Evolutionary conservation across 2,797 vertebrate species (phyloP).

Genomic region (Malurus splendens): DNA sequence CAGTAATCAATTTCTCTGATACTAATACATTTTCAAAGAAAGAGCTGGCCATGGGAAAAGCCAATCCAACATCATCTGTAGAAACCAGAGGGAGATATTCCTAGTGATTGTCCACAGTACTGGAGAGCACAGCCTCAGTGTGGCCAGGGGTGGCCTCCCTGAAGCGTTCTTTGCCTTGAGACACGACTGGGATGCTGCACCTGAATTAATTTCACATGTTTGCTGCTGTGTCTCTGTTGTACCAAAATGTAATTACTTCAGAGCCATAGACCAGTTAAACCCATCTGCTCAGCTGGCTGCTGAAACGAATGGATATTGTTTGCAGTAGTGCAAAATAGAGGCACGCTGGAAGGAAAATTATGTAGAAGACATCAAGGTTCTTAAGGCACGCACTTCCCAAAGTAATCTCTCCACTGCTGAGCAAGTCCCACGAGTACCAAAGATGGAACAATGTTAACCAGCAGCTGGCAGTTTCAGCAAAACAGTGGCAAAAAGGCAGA

Average conservation of each 20-base stretch:
- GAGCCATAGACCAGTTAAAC: constrained; percentile 5
- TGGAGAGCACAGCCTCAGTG: not conserved
- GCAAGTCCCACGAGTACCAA: not conserved
- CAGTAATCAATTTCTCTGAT: not conserved
- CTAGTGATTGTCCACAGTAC: not conserved
- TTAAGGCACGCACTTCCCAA: not conserved
- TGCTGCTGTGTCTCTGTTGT: not conserved
- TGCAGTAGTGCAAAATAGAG: not conserved
- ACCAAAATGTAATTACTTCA: constrained; percentile 40
- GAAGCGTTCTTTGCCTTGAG: not conserved
- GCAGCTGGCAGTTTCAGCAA: not conserved
- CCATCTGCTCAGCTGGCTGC: constrained; percentile 32
- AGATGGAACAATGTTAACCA: not conserved
- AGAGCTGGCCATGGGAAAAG: not conserved
- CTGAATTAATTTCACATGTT: constrained; percentile 25
- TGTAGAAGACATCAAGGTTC: not conserved
- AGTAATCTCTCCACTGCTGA: not conserved
- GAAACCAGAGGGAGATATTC: not conserved
- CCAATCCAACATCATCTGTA: not conserved
- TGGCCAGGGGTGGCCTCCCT: not conserved
- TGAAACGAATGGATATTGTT: constrained; percentile 10
- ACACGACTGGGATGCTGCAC: not conserved
- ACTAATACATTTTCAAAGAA: not conserved
- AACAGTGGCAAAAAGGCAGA: not conserved
- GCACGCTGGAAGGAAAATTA: not conserved